Evolutionary conservation across 2,888 invertebrate genomes (phyloP).

Genomic region (Apodemia duryi): DNA sequence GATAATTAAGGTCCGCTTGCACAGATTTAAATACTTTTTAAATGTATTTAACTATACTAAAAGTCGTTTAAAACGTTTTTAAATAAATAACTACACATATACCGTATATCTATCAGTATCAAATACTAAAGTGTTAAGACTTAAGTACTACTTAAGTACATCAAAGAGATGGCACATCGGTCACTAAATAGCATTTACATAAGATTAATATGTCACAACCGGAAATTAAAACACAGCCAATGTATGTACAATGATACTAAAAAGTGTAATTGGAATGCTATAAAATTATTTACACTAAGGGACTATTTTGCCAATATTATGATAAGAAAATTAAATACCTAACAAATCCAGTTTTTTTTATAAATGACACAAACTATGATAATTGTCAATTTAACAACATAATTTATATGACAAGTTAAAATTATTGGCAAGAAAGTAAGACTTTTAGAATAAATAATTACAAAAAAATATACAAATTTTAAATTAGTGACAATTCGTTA

Average conservation of each 20-base stretch:
- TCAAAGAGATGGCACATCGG: slow-evolving; percentile 18
- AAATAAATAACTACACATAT: too few relatives aligned
- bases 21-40: too few relatives aligned
- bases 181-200: slow-evolving; percentile 11
- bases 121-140: too few relatives aligned
- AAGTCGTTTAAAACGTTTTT: background rate
- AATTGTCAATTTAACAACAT: too few relatives aligned
- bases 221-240: slow-evolving; percentile 25
- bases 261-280: slow-evolving; percentile 11
- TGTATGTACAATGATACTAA: slow-evolving; percentile 17
- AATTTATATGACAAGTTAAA: too few relatives aligned
- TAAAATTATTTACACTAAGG: background rate
- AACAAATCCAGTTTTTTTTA: too few relatives aligned
- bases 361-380: too few relatives aligned
- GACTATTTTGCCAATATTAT: background rate
- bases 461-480: background rate
- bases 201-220: slow-evolving; percentile 28
- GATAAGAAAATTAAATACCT: too few relatives aligned
- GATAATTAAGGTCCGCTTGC: too few relatives aligned
- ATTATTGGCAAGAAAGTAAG: too few relatives aligned
- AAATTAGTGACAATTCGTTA: background rate
- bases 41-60: too few relatives aligned
- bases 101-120: too few relatives aligned
- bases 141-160: slow-evolving; percentile 13
- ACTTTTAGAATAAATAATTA: background rate